A percentile compares a stretch with the other conserved stretches of the same genome.
Conservation (phyloP, 1,140 invertebrate genomes). For the Caenorhabditis latens region DNA sequence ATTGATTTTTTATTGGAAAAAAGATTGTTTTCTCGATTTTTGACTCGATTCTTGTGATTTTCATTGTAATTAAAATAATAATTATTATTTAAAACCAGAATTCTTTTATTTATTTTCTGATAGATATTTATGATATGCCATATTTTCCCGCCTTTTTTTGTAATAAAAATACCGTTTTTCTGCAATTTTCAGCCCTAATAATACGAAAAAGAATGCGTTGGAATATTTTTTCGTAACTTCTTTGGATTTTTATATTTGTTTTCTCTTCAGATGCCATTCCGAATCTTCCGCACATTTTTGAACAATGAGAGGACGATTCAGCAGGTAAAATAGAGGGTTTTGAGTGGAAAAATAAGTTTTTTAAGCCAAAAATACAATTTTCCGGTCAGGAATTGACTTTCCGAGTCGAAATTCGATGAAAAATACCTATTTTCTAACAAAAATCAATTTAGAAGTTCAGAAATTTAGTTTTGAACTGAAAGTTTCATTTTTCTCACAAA, state of each 20-base stretch:
- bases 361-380: conserved; percentile 4
- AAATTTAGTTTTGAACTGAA: neutral
- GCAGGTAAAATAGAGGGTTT: conserved; percentile 7
- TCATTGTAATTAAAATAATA: neutral
- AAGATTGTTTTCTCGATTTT: neutral
- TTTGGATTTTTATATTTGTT: neutral
- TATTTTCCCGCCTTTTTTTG: conserved; percentile 2
- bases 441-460: neutral
- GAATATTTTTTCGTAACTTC: no score
- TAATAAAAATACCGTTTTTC: neutral
- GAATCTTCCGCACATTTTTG: conserved; percentile 45
- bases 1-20: no score
- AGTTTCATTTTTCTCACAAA: neutral
- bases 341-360: neutral
- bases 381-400: neutral
- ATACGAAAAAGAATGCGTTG: no score
- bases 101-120: conserved; percentile 1
- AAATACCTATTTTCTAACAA: neutral
- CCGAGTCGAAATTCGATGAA: neutral
- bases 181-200: no score
- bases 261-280: conserved; percentile 40
- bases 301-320: conserved; percentile 61
- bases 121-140: no score
- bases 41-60: neutral
- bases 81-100: no score